Conservation (phyloP, 2,797 vertebrate genomes). For the Acrossocheilus wenchowensis region DNA sequence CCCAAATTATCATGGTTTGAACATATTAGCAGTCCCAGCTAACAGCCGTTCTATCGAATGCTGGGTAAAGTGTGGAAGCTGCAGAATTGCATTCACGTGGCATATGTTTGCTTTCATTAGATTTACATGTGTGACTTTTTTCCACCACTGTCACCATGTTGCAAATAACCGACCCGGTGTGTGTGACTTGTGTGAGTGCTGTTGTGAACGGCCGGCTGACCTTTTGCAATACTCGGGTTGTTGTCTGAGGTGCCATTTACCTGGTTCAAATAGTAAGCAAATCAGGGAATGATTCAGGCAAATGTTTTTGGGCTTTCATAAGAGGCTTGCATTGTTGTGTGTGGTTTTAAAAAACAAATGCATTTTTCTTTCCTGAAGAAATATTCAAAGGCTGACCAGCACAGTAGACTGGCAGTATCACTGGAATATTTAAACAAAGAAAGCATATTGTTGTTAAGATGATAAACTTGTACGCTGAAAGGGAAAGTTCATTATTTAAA, state of each 20-base stretch:
- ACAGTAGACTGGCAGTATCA: background rate
- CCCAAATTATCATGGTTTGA: constrained; percentile 63
- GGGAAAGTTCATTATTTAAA: background rate
- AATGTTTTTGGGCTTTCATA: constrained; percentile 67
- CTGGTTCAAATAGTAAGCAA: constrained; percentile 69
- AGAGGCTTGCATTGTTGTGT: constrained; percentile 65
- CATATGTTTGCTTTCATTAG: constrained; percentile 53
- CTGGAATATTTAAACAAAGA: constrained; percentile 8
- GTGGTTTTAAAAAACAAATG: constrained; percentile 61
- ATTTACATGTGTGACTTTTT: constrained; percentile 61
- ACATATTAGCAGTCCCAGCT: constrained; percentile 60
- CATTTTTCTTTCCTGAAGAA: constrained; percentile 54
- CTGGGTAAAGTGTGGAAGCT: background rate
- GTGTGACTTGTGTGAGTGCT: background rate
- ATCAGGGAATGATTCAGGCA: constrained; percentile 73
- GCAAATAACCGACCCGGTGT: constrained; percentile 57
- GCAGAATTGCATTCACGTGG: constrained; percentile 24
- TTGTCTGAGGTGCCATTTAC: constrained; percentile 60
- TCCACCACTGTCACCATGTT: constrained; percentile 61
- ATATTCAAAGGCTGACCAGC: constrained; percentile 56
- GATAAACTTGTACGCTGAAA: background rate
- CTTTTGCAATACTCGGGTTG: constrained; percentile 43
- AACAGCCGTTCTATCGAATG: constrained; percentile 29
- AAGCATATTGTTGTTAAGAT: background rate
- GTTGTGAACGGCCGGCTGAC: constrained; percentile 7